Percentiles rank a stretch among this genome's conserved stretches.
These are phyloP conservation scores for Cololabis saira DNA, from an alignment of 2,113 vertebrate species.

Conservation along the genomic window DNA sequence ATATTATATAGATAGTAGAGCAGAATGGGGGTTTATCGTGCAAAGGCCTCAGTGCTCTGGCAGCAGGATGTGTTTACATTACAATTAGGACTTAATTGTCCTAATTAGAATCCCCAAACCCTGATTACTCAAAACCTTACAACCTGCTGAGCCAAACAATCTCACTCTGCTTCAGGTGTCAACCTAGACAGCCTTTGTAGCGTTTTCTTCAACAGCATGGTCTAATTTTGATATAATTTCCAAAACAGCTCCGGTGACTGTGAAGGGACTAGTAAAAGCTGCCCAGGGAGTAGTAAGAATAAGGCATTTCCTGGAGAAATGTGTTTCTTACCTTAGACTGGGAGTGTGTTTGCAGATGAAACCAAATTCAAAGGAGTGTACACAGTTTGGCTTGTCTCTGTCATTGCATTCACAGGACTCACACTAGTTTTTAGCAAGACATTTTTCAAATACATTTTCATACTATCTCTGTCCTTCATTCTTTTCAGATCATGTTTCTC, in stretches of 20 bases:
- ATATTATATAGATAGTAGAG: slow-evolving; percentile 30
- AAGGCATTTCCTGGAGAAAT: slow-evolving; percentile 66
- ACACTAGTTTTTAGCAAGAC: slow-evolving; percentile 50
- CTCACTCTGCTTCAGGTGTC: slow-evolving; percentile 45
- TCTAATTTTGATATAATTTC: slow-evolving; percentile 56
- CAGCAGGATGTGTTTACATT: slow-evolving; percentile 79
- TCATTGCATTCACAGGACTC: slow-evolving; percentile 29
- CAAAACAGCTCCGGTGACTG: slow-evolving; percentile 56
- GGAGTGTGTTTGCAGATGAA: slow-evolving; percentile 38
- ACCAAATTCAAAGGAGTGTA: slow-evolving; percentile 35
- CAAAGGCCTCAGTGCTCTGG: slow-evolving; percentile 72
- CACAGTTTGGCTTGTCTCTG: slow-evolving; percentile 20
- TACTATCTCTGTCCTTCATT: slow-evolving; percentile 26
- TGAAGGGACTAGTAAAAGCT: slow-evolving; percentile 52
- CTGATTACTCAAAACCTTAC: slow-evolving; percentile 63
- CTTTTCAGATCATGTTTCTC: not conserved
- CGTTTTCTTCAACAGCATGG: slow-evolving; percentile 35
- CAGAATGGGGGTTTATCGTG: slow-evolving; percentile 54
- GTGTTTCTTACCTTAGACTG: slow-evolving; percentile 54
- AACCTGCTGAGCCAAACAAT: slow-evolving; percentile 65
- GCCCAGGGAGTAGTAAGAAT: slow-evolving; percentile 36
- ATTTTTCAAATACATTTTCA: slow-evolving; percentile 49
- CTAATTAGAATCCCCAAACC: slow-evolving; percentile 76
- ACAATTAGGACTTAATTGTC: slow-evolving; percentile 81
- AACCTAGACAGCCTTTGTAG: slow-evolving; percentile 38